Evolutionary conservation across 2,888 invertebrate genomes (phyloP), one percentile per base, ranked within the genome.

Genomic region (Drosophila nr. perissopoda): DNA sequence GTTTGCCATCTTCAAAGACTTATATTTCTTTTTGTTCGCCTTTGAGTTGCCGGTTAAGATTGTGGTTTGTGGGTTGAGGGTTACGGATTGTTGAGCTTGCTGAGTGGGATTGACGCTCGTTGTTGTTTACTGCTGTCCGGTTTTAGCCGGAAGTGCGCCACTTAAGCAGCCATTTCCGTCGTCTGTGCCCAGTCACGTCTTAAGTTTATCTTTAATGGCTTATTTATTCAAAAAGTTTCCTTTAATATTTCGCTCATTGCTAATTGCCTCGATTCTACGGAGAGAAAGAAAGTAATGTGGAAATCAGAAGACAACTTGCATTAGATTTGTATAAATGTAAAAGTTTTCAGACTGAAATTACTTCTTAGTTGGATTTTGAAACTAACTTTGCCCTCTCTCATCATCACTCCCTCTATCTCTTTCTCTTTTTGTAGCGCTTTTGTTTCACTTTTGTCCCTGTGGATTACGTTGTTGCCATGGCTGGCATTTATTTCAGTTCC

Each of bases 151-250:
- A 86, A 80, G 89, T 82, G 56, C 60, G 84, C 73, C 89, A 88
- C 88, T 86, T 86, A 87, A 77, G 89, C 87, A 74, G 73, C 64
- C 86, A 86, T 88, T 86, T 86, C 88, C 84, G 82, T 78, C 73
- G 73, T 57, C 74, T 72, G 57, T 57, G 52, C 54, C 31, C 42
- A 51, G 62, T 67, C 78, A 80, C 80, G 77, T 76, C 62, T 76
- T 59, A 58, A 79, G 71, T 83, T 81, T 61, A 54, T 68, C 60
- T 65, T 69, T 53, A 62, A 63, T 73, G 73, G 38, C 57, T 76
- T 77, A 68, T 72, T 73, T 71, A 73, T 68, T 73, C 74, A 81
- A 63, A 76, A 76, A 82, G 65, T 81, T 79, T 48, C n/a, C 56
- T 61, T 66, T 56, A 63, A 74, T 80, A 74, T 73, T 69, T 76